Evolutionary conservation across 2,797 vertebrate genomes (phyloP).

Genomic region (Philypnodon macrostomus): DNA sequence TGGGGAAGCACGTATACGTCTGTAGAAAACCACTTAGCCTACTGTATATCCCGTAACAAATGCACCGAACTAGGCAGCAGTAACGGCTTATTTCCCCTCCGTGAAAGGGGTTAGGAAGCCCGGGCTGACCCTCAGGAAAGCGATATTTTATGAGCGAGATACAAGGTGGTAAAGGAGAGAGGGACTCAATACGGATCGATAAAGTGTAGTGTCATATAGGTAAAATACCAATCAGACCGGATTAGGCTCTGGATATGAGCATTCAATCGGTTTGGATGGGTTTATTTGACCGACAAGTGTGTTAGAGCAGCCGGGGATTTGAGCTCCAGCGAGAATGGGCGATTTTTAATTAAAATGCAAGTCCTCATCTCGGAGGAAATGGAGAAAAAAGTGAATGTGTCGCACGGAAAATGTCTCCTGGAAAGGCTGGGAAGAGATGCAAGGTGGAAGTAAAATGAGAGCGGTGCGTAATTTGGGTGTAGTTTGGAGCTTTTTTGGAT

Average conservation of each 20-base stretch:
- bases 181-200: constrained; percentile 56
- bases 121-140: constrained; percentile 36
- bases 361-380: constrained; percentile 15
- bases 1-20: no score
- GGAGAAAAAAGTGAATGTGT: constrained; percentile 23
- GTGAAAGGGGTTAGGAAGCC: constrained; percentile 19
- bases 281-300: constrained; percentile 48
- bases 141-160: constrained; percentile 40
- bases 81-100: constrained; percentile 3
- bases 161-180: constrained; percentile 26
- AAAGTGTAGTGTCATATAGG: constrained; percentile 30
- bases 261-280: not conserved
- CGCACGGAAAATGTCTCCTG: constrained; percentile 36
- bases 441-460: not conserved
- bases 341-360: constrained; percentile 24
- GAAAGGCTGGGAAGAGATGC: not conserved
- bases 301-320: constrained; percentile 7
- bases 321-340: constrained; percentile 4
- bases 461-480: no score
- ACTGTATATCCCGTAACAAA: no score
- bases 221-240: constrained; percentile 36
- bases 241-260: constrained; percentile 24
- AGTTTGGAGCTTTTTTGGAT: no score
- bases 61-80: constrained; percentile 11
- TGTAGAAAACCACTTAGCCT: constrained; percentile 6